Conservation (phyloP, 2,113 vertebrate species). For the Serilophus lunatus region DNA sequence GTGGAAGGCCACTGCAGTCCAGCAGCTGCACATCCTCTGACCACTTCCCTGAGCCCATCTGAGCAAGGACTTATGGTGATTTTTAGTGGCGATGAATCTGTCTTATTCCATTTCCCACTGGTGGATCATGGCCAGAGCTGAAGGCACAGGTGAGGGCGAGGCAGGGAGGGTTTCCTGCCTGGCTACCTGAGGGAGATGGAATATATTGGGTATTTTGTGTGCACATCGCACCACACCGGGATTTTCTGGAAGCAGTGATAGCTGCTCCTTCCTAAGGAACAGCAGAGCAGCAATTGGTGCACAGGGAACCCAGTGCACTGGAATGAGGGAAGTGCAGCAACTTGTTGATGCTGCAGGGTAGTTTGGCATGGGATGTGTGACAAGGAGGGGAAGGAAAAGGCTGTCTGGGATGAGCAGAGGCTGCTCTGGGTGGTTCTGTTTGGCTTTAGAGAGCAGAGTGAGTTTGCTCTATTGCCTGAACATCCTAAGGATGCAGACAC, state of each 20-base stretch:
- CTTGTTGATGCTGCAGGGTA: background rate
- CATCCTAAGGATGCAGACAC: background rate
- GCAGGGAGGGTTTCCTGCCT: background rate
- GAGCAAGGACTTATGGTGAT: background rate
- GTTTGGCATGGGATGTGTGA: rapidly evolving
- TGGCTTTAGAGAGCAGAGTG: background rate
- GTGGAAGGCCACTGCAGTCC: background rate
- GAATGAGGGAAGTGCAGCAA: background rate
- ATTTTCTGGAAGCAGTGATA: background rate
- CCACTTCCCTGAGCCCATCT: background rate
- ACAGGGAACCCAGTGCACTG: rapidly evolving
- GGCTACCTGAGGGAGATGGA: rapidly evolving
- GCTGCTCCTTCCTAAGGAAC: background rate
- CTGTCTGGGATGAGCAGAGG: background rate
- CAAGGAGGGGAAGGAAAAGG: background rate
- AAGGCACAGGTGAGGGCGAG: background rate
- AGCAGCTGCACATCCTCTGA: background rate
- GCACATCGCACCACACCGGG: background rate
- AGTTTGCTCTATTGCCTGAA: rapidly evolving
- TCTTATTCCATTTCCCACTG: background rate
- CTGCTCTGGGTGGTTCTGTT: background rate
- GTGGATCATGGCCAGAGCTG: background rate
- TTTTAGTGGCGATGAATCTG: background rate
- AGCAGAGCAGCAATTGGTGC: background rate
- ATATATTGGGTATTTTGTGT: background rate